phyloP scores from a whole-genome alignment of 2,797 vertebrate species.

The Steatocranus sp. region DNA sequence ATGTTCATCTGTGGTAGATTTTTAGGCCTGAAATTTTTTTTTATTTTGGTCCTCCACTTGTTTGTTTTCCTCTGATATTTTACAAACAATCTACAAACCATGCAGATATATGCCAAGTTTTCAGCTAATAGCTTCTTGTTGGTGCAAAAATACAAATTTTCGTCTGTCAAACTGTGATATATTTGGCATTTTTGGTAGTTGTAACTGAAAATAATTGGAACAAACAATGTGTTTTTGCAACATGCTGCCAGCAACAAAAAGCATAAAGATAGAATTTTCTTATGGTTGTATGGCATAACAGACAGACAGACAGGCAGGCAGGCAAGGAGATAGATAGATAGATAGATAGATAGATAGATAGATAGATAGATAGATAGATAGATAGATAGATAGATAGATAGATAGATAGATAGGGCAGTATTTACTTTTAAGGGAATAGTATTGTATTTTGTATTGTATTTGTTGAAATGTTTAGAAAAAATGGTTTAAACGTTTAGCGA shows the following conservation, averaged over 20 bases:
- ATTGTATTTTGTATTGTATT: background rate
- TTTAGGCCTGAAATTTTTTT: background rate
- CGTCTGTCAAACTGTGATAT: background rate
- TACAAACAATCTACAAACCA: background rate
- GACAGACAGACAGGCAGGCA: fast-evolving
- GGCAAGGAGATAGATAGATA: too few species aligned
- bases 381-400: background rate
- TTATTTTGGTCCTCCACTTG: background rate
- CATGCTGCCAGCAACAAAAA: background rate
- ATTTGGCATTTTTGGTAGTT: background rate
- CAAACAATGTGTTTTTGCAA: background rate
- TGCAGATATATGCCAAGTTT: background rate
- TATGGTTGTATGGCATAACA: background rate
- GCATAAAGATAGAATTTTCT: background rate
- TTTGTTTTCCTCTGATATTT: background rate
- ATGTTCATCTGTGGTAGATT: background rate
- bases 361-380: too few species aligned
- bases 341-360: fast-evolving
- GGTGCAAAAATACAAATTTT: background rate
- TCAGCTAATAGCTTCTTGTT: background rate
- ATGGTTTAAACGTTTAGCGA: background rate
- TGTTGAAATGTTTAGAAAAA: background rate
- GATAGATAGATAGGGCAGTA: background rate
- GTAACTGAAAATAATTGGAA: background rate
- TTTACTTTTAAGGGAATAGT: background rate